Conservation (phyloP, 2,797 vertebrate species). For the Percopsis omiscomaycus region DNA sequence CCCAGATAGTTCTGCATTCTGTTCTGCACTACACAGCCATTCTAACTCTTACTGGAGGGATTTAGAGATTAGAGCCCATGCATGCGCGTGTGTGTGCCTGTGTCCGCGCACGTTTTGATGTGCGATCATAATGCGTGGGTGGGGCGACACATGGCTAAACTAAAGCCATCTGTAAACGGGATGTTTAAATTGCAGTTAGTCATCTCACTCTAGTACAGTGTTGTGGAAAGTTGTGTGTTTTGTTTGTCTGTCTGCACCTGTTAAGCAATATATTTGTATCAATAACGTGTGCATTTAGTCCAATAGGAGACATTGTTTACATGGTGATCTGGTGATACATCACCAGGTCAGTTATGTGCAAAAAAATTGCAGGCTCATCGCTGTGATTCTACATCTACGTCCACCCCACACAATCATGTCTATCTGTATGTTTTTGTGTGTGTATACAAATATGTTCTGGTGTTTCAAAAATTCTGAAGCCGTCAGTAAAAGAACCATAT, state of each 20-base stretch:
- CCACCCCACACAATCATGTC: no score
- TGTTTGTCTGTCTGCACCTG: neutral
- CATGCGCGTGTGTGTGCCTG: conserved; percentile 19
- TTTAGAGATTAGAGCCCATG: conserved; percentile 71
- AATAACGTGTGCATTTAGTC: no score
- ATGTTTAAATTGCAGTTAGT: conserved; percentile 23
- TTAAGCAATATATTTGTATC: conserved; percentile 1
- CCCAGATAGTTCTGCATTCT: conserved; percentile 26
- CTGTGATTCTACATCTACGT: no score
- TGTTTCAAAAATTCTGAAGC: no score
- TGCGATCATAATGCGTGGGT: conserved; percentile 25
- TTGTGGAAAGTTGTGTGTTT: neutral
- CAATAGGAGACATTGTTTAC: no score
- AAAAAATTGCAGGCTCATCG: neutral
- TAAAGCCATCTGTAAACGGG: conserved; percentile 8
- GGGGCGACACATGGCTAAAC: conserved; percentile 24
- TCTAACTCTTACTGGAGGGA: conserved; percentile 56
- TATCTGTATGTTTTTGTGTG: no score
- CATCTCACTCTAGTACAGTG: neutral
- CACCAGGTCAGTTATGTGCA: neutral
- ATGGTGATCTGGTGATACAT: no score
- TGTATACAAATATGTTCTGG: no score
- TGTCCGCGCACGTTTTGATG: neutral
- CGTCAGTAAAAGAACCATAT: no score
- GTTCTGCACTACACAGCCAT: conserved; percentile 22